Conservation (phyloP, 1,140 invertebrate genomes). For the Rhopalosiphum maidis region DNA sequence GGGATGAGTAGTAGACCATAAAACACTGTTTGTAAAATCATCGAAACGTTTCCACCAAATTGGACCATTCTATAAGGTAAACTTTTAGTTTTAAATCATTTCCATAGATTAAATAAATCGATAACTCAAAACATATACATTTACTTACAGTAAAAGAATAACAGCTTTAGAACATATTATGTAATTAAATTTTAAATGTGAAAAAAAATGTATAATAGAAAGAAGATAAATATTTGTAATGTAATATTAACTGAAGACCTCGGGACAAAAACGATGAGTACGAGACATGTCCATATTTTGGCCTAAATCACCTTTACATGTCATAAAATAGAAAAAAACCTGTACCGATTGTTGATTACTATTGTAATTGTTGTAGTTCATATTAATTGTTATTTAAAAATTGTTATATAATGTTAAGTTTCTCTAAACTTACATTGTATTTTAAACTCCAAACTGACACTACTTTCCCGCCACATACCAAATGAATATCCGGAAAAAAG, state of each 20-base stretch:
- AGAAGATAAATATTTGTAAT: background rate
- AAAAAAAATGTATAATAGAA: background rate
- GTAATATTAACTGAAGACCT: too few relatives aligned
- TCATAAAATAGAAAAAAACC: too few relatives aligned
- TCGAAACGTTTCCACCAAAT: conserved; percentile 48
- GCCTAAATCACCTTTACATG: too few relatives aligned
- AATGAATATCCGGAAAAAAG: background rate
- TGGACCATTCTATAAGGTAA: conserved; percentile 9
- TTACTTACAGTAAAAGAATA: background rate
- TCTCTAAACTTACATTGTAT: background rate
- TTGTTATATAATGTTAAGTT: background rate
- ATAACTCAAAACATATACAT: too few relatives aligned
- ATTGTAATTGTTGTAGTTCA: background rate
- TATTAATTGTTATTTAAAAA: background rate
- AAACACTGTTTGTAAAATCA: conserved; percentile 17
- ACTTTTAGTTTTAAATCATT: background rate
- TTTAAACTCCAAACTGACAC: conserved; percentile 47
- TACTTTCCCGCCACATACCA: conserved; percentile 21
- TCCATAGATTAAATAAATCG: too few relatives aligned
- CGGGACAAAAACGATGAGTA: too few relatives aligned
- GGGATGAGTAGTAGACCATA: conserved; percentile 30
- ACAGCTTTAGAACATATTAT: background rate
- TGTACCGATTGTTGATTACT: too few relatives aligned
- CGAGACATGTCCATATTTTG: too few relatives aligned
- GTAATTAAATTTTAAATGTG: background rate